Evolutionary conservation across 2,888 invertebrate species (phyloP).

Genomic region (Vannuccia rotundouncinata): DNA sequence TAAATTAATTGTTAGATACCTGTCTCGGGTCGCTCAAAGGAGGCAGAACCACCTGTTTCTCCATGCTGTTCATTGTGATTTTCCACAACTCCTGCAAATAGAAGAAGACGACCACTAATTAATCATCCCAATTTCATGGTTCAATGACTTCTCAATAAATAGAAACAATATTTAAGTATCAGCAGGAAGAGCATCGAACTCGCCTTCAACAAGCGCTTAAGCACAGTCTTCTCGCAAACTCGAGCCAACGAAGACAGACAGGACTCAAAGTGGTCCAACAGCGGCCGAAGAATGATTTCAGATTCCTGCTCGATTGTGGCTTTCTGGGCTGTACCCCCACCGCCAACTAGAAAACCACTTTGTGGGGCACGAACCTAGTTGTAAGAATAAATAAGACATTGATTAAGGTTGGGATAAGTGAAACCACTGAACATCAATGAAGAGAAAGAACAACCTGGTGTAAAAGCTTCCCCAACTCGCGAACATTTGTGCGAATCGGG

Average conservation of each 20-base stretch:
- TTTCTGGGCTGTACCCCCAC: conserved; percentile 23
- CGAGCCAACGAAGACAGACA: conserved; percentile 63
- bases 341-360: neutral
- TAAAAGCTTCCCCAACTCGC: conserved; percentile 80
- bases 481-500: conserved; percentile 60
- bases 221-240: conserved; percentile 95
- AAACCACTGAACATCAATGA: neutral
- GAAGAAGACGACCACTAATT: no score
- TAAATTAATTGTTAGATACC: no score
- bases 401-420: neutral
- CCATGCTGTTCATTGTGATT: conserved; percentile 94
- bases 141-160: no score
- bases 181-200: conserved; percentile 24
- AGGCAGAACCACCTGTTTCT: conserved; percentile 91
- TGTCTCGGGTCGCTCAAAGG: conserved; percentile 56
- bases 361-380: neutral
- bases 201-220: conserved; percentile 84
- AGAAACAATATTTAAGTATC: neutral
- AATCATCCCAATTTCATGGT: no score
- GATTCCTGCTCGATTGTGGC: conserved; percentile 34
- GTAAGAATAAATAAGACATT: neutral
- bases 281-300: conserved; percentile 63
- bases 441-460: conserved; percentile 64
- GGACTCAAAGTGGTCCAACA: conserved; percentile 69
- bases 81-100: conserved; percentile 89